Base-by-base conservation (phyloP, 2,113 vertebrate genomes). In the Psophia crepitans region DNA sequence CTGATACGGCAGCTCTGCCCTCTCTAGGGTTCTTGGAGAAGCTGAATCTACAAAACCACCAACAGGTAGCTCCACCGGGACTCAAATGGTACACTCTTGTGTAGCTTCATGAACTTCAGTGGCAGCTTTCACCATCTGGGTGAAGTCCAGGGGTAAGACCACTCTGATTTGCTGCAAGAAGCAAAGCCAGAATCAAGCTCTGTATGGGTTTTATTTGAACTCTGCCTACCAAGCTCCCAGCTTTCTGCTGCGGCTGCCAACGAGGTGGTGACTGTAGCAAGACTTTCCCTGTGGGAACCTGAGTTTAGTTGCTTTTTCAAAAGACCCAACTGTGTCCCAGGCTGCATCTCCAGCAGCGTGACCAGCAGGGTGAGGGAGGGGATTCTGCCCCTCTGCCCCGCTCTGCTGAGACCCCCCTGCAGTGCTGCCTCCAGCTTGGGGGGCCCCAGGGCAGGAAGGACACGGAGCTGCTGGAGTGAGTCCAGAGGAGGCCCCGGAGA, bases 181-280 rank as follows among this genome's bases (percentile, higher is more conserved):
- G 17, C 54, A 43, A 73, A 57, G 37, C 54, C n/a, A 71, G 48
- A 35, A 80, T 28, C 32, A 54, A 12, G 0, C 0, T 23, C 43
- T 35, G 1, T 2, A 5, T 3, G 23, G 15, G 8, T 37, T n/a
- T 48, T 11, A 23, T 43, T 11, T 43, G 39, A 77, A 8, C 41
- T 35, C 22, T 7, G 4, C 43, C 51, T 37, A 12, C 15, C 41
- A 24, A 53, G 35, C 24, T 27, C 68, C 28, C 58, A 35, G n/a
- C 37, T 49, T 80, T 39, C 37, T 21, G n/a, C 43, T 21, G 37
- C 33, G 27, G 14, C 37, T 84, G 43, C 57, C 53, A 9, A 14
- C 1, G 2, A 43, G 35, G 1, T 41, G 44, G 35, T 19, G 28
- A 18, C 49, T 1, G 33, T 0, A 9, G 14, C 20, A 8, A 19